Percentiles rank a stretch among this genome's conserved stretches.
phyloP scores from a whole-genome alignment of 2,888 invertebrate species.

The Callyntrura sp. region DNA sequence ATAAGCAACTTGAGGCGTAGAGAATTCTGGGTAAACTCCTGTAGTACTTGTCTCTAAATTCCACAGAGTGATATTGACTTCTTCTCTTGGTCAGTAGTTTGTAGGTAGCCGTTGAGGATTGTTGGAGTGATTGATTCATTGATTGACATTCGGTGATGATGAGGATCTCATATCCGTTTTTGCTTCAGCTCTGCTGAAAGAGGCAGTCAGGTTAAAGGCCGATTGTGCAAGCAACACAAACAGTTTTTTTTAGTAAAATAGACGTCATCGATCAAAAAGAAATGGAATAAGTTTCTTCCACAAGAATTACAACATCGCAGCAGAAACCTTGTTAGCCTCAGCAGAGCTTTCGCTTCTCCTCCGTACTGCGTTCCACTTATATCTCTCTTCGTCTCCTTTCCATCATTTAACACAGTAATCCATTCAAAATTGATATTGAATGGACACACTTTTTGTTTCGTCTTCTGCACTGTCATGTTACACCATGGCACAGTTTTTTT shows the following conservation, averaged over 20 bases:
- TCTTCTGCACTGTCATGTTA: slow-evolving; percentile 3
- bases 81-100: slow-evolving; percentile 58
- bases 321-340: no score
- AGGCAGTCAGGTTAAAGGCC: no score
- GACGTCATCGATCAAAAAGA: no score
- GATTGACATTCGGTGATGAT: slow-evolving; percentile 68
- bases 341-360: slow-evolving; percentile 76
- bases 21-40: slow-evolving; percentile 41
- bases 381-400: neutral
- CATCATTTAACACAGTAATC: neutral
- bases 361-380: slow-evolving; percentile 36
- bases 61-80: slow-evolving; percentile 4
- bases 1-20: slow-evolving; percentile 9
- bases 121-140: slow-evolving; percentile 70
- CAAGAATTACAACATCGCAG: no score
- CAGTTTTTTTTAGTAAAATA: no score
- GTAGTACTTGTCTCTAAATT: slow-evolving; percentile 21
- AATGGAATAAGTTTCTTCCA: no score
- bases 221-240: no score
- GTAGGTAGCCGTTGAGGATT: slow-evolving; percentile 33
- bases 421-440: slow-evolving; percentile 73
- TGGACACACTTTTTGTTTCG: slow-evolving; percentile 25
- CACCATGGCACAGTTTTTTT: slow-evolving; percentile 44
- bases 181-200: slow-evolving; percentile 76
- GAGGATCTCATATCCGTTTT: slow-evolving; percentile 35